Evolutionary conservation across 2,113 vertebrate genomes (phyloP), one percentile per base, ranked within the genome.

Genomic region (Psittacara wagleri): DNA sequence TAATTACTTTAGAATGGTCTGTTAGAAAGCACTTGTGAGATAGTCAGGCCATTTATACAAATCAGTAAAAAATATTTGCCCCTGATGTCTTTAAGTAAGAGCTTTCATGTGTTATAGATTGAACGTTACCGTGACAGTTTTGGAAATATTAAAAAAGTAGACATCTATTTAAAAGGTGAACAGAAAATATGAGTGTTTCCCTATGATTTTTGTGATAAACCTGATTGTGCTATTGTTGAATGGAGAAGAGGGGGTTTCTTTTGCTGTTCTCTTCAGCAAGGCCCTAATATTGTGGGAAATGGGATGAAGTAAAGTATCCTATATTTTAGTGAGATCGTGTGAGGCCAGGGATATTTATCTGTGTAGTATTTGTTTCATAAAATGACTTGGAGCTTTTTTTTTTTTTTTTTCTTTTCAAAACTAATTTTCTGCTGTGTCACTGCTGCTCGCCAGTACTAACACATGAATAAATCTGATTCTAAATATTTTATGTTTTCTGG

Each of bases 1-100:
- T 96, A 97, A 98, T 98, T 97, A 97, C 87, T 94, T 96, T 75
- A 80, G 97, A 98, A 97, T 75, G 97, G 97, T 92, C 96, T 97
- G 93, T 95, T 97, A 94, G 96, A 96, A 95, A 97, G 96, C 90
- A 48, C 88, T 96, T 96, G 81, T 64, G 93, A 98, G 97, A 97
- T 92, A 97, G 95, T 81, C 90, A 92, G 94, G 66, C 91, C 90
- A 74, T 95, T 98, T 86, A 73, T 96, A 97, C 75, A 84, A 96
- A 96, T 95, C 81, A 69, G 74, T 90, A 86, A 95, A 94, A 91
- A 92, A 88, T 91, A 95, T 89, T 75, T 87, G 70, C 80, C 63
- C 31, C 31, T 35, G 69, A 91, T 83, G 63, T 62, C 35, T 64
- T 94, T 95, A 81, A 94, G 95, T 89, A 83, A 69, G 83, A 95